Evolutionary conservation across 2,888 invertebrate species (phyloP).

Genomic region (Drosophila melanosoma): DNA sequence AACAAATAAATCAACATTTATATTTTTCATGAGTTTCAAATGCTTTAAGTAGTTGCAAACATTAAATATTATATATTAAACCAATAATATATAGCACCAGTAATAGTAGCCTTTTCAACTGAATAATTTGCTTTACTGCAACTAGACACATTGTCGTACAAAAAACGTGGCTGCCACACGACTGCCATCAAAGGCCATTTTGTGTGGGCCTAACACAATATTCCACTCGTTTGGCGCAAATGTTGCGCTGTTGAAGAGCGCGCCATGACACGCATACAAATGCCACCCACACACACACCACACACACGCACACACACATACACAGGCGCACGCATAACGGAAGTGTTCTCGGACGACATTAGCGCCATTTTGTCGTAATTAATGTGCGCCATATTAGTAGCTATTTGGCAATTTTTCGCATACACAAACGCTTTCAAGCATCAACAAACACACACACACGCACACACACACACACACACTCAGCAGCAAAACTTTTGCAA

Average conservation of each 20-base stretch:
- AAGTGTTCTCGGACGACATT: constrained; percentile 75
- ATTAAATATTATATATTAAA: neutral
- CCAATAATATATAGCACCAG: neutral
- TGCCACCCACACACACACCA: constrained; percentile 27
- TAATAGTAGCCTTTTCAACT: constrained; percentile 6
- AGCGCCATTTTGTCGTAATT: constrained; percentile 82
- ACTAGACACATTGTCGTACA: neutral
- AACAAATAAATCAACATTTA: neutral
- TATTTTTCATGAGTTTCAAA: neutral
- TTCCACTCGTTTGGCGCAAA: constrained; percentile 46
- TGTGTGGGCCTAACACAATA: constrained; percentile 35
- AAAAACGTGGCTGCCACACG: constrained; percentile 26
- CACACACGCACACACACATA: constrained; percentile 4
- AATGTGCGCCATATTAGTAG: constrained; percentile 80
- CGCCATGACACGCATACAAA: constrained; percentile 62
- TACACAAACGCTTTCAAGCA: constrained; percentile 46
- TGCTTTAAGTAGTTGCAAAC: neutral
- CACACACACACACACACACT: constrained; percentile 9
- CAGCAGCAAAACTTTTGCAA: constrained; percentile 72
- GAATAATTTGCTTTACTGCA: constrained; percentile 3
- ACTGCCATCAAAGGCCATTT: constrained; percentile 44
- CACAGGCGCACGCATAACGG: constrained; percentile 48
- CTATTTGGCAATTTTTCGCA: constrained; percentile 78
- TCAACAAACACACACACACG: constrained; percentile 4
- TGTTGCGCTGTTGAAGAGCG: constrained; percentile 60